Evolutionary conservation across 2,113 vertebrate genomes (phyloP), one percentile per base, ranked within the genome.

Genomic region (Trichomycterus rosablanca): DNA sequence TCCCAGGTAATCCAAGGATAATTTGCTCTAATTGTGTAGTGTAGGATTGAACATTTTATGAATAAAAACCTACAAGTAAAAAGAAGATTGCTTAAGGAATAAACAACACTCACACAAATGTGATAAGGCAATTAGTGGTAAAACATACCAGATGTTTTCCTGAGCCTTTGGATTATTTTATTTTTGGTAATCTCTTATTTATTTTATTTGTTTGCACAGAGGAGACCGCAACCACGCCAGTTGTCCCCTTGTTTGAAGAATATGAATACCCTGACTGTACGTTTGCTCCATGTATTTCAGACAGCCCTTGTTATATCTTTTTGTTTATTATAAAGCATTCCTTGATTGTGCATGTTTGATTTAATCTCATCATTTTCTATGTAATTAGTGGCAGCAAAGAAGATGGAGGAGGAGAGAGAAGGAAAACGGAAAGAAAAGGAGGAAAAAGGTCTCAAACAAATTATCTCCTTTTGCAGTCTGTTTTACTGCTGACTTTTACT

Each of bases 261-360:
- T 89, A 87, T 11, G 86, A 89, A 34, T 88, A 87, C 61, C 51
- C 71, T 1, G 85, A 84, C 53, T 32, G 87, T 89, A 81, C 4
- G 86, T 86, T 42, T 11, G 35, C n/a, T n/a, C n/a, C 1, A 28
- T 11, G 15, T 5, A 16, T 37, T 57, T 46, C 1, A 52, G 30
- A 20, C 15, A 18, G 1, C 19, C 50, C 3, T n/a, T n/a, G 4
- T 28, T 30, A 30, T 3, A 7, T 30, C 7, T 30, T 7, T 7
- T 4, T 30, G 26, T 30, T 3, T 4, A 30, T 3, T 30, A 30
- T 30, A 7, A 3, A 30, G 26, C 26, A n/a, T n/a, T n/a, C n/a
- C n/a, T n/a, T n/a, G n/a, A n/a, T n/a, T n/a, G n/a, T n/a, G n/a
- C n/a, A n/a, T n/a, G n/a, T n/a, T n/a, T n/a, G 26, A 7, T 30